phyloP scores from a whole-genome alignment of 2,797 vertebrate species.

The Smutsia temminckii region DNA sequence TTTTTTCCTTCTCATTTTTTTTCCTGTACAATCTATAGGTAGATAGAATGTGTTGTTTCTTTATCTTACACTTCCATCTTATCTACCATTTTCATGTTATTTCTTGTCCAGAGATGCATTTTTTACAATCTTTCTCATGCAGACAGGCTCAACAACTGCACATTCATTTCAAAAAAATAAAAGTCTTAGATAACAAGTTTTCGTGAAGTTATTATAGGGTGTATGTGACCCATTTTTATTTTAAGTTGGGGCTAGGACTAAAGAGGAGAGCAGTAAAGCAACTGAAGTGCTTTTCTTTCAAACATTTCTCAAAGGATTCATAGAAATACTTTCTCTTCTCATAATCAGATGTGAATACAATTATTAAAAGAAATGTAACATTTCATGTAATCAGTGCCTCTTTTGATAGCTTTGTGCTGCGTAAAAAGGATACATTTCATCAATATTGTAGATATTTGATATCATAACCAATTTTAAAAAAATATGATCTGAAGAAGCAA shows the following conservation, averaged over 20 bases:
- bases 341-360: not conserved
- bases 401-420: not conserved
- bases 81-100: not conserved
- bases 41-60: not conserved
- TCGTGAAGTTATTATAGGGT: not conserved
- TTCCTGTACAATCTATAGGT: not conserved
- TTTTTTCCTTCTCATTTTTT: not conserved
- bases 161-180: slow-evolving; percentile 12
- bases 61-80: not conserved
- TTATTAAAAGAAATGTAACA: not conserved
- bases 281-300: not conserved
- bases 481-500: not conserved
- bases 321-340: not conserved
- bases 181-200: slow-evolving; percentile 9
- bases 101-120: not conserved
- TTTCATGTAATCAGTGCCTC: not conserved
- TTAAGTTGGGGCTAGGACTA: not conserved
- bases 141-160: not conserved
- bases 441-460: not conserved
- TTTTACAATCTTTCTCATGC: not conserved
- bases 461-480: not conserved
- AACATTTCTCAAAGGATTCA: not conserved
- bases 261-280: not conserved
- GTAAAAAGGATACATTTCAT: not conserved
- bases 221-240: not conserved